Evolutionary conservation across 37 sponge, comb jelly and placozoan genomes (phyloP), one percentile per base, ranked within the genome.

Genomic region (Diacarnus erythraeanus): DNA sequence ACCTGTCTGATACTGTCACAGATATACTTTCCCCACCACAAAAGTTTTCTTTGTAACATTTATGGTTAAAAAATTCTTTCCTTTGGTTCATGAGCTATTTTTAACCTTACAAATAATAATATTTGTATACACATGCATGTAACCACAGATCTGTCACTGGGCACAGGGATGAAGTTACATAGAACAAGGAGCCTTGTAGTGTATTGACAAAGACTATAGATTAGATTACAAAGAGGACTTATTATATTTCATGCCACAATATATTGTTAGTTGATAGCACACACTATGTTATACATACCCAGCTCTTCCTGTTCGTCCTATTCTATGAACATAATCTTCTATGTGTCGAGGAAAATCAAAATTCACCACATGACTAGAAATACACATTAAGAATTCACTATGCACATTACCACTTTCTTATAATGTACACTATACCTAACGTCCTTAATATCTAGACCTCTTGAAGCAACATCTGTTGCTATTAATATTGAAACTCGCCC

Each of bases 381-480:
- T 20, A 68, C 5, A 68, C 8, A 68, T 6, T 26, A 38, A 38
- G 6, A 15, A 38, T 35, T 38, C 37, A 6, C 38, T 47, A 47
- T 47, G 51, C 12, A 47, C n/a, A 47, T 12, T 6, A 47, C 51
- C 12, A 15, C 51, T 47, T 12, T 47, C 10, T 15, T 12, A 47
- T 47, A 6, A 47, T 47, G 51, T 47, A 47, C 51, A 47, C n/a
- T n/a, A 80, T 74, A 96, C 87, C 94, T 98, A 59, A 98, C 76
- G 41, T 93, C 93, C 44, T 83, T 83, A 51, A 98, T 93, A 72
- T 98, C 98, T 42, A 98, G 83, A 40, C 98, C 98, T 72, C 98
- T 82, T n/a, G 94, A 93, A 25, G 98, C 98, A 2, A 98, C 98
- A 84, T 98, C 98, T 36, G 98, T 98, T 1, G 98, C 98, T 64